Base-by-base conservation (phyloP, 2,797 vertebrate species). In the Psittacula echo region DNA sequence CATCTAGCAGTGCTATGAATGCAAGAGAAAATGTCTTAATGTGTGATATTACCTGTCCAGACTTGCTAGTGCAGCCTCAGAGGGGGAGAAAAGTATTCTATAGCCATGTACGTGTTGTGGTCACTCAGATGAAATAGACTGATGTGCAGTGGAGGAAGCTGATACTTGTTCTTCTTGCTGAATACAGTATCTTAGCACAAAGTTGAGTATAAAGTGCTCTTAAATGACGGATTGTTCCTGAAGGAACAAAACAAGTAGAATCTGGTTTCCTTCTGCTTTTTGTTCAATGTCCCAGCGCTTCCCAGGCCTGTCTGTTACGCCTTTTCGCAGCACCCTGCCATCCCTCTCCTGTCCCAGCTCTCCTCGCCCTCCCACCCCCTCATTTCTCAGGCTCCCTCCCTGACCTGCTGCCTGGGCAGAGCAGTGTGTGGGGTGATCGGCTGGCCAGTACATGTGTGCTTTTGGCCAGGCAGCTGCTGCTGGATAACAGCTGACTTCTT, bases 341-440 rank as follows among this genome's bases (percentile, higher is more conserved):
- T 94, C 72, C 41, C 37, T 87, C 32, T 89, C 29, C 48, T 47
- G 68, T 85, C 64, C 51, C 18, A 10, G 71, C 47, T 85, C 78
- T 83, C 87, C 89, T 92, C 32, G 0, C 88, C 78, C 81, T 95
- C 84, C 94, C 96, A 95, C 96, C 95, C 96, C 96, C 96, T 95
- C 96, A 80, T 93, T 97, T 97, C 96, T 92, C 96, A 97, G 96
- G 94, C 95, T 90, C 93, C 11, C 8, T 86, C 61, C 83, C 53
- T 97, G 96, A 97, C 95, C 94, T 39, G 48, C 86, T 87, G 95
- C 90, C 32, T 77, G 86, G 94, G 92, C 92, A 83, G 94, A 93
- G 89, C 86, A 23, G 32, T 3, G 5, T 62, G 84, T 11, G 9
- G 80, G 62, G 87, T 79, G 84, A 58, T 90, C 6, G 18, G 56